Evolutionary conservation across 1,140 invertebrate genomes (phyloP).

Genomic region (Pararge aegeria): DNA sequence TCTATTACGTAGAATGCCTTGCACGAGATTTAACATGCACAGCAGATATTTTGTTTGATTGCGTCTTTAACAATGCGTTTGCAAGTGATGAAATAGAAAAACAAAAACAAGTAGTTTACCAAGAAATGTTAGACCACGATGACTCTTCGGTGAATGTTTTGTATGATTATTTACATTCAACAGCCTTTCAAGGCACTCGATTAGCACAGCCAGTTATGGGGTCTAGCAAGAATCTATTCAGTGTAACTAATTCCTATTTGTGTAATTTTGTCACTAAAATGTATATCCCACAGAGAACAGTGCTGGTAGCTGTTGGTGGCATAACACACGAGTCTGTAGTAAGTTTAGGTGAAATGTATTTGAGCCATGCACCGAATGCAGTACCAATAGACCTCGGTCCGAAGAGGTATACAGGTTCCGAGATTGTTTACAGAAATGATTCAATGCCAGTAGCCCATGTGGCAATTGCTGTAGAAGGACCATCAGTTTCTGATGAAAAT

Average conservation of each 20-base stretch:
- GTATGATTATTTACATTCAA: slow-evolving; percentile 87
- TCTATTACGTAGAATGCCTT: slow-evolving; percentile 89
- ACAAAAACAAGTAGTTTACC: slow-evolving; percentile 85
- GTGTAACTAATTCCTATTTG: slow-evolving; percentile 84
- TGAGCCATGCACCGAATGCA: not conserved
- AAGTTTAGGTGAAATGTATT: slow-evolving; percentile 29
- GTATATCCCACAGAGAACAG: slow-evolving; percentile 91
- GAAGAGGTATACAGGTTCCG: slow-evolving; percentile 79
- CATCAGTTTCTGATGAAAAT: slow-evolving; percentile 38
- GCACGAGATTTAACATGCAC: slow-evolving; percentile 82
- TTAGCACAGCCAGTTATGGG: slow-evolving; percentile 87
- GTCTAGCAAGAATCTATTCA: slow-evolving; percentile 86
- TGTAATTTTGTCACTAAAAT: slow-evolving; percentile 87
- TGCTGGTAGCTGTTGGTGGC: slow-evolving; percentile 94
- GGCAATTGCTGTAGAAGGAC: slow-evolving; percentile 87
- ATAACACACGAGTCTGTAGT: slow-evolving; percentile 74
- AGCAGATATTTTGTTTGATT: slow-evolving; percentile 87
- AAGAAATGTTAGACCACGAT: slow-evolving; percentile 86
- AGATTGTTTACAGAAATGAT: slow-evolving; percentile 83
- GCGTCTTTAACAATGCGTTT: slow-evolving; percentile 86
- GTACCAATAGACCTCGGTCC: slow-evolving; percentile 29
- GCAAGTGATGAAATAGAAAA: slow-evolving; percentile 82
- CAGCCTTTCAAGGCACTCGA: slow-evolving; percentile 86
- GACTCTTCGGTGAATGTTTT: slow-evolving; percentile 86
- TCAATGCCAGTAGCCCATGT: slow-evolving; percentile 85